Percentiles rank a stretch among this genome's conserved stretches.
phyloP scores from a whole-genome alignment of 2,797 vertebrate genomes.

The Pantherophis alleghaniensis region DNA sequence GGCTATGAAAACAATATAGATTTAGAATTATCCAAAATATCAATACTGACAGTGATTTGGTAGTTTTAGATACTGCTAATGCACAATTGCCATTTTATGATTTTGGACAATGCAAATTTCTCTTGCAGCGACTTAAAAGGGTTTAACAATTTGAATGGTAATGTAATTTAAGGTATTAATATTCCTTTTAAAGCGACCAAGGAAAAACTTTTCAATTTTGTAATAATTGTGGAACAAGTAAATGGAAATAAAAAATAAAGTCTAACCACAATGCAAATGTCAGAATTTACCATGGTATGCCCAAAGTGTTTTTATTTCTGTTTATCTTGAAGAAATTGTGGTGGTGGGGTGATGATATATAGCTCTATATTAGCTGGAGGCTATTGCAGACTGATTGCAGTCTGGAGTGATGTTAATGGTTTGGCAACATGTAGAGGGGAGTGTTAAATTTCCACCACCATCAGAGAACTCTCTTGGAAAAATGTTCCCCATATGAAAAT shows the following conservation, averaged over 20 bases:
- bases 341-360: not conserved
- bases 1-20: not conserved
- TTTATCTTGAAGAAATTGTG: not conserved
- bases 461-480: not conserved
- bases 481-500: not conserved
- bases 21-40: not conserved
- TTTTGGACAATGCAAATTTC: not conserved
- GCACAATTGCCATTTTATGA: not conserved
- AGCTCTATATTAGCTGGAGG: not conserved
- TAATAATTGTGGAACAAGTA: not conserved
- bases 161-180: not conserved
- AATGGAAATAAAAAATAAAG: not conserved
- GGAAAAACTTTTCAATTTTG: not conserved
- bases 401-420: not conserved
- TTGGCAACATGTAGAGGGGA: not conserved
- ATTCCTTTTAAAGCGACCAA: not conserved
- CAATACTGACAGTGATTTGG: not conserved
- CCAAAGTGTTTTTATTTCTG: not conserved
- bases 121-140: not conserved
- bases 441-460: not conserved
- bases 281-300: not conserved
- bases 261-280: not conserved
- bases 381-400: not conserved
- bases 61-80: not conserved
- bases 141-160: not conserved